Base-by-base conservation (phyloP, 2,888 invertebrate genomes). In the Eupithecia subfuscata region DNA sequence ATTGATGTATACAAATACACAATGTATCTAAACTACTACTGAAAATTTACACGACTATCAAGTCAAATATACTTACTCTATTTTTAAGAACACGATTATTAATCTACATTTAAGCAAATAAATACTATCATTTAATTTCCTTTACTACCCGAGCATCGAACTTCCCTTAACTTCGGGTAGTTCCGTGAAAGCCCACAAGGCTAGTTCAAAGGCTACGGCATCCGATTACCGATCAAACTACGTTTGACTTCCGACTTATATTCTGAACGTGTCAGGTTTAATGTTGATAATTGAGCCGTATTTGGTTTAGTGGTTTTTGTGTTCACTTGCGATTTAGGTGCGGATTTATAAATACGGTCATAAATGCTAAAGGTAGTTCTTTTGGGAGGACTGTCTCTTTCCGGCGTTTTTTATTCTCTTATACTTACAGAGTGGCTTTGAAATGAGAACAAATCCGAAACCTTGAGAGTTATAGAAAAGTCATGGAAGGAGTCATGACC, bases 161-260 rank as follows among this genome's bases (percentile, higher is more conserved):
- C 60, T 60, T 12, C 25, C 56, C 11, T 22, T 12, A 52, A 22
- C 22, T 60, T 56, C 4, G 34, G 67, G 71, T 72, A 56, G 69
- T 48, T 22, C 18, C 63, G 43, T 18, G 76, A 74, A 77, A 74
- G 30, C 76, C 74, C 63, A 77, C 74, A 77, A 75, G 67, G 22
- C 18, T n/a, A 37, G 37, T 69, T 56, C 48, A 78, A 75, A 80
- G 75, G 75, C 68, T 77, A 63, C 43, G 60, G 25, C 74, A 69
- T 74, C 71, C 43, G 70, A 69, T 77, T 74, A 74, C 76, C 9
- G n/a, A 30, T 40, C 56, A 67, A 72, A 65, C 70, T 72, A 14
- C 71, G 70, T 70, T 77, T 77, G 22, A 74, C 76, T 74, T 74
- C 30, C 22, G 45, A 65, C 65, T 45, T 67, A 37, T 68, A 48